Conservation (phyloP, 2,888 invertebrate species). For the Acrobasis consociella region DNA sequence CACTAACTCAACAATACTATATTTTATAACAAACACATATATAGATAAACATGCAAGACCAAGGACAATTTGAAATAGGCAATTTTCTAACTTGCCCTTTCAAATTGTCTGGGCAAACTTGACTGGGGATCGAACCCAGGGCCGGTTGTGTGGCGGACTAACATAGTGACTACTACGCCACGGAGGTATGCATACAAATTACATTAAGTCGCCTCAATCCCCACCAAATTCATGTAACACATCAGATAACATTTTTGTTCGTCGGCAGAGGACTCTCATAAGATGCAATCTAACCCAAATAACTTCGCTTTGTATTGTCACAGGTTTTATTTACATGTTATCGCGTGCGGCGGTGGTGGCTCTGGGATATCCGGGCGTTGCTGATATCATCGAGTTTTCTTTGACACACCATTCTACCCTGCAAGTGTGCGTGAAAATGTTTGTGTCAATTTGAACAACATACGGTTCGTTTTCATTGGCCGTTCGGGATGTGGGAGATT, state of each 20-base stretch:
- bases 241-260: conserved; percentile 29
- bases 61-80: no score
- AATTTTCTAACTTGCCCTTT: no score
- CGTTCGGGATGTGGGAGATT: no score
- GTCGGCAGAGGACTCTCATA: conserved; percentile 16
- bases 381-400: conserved; percentile 6
- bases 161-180: no score
- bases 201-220: background rate
- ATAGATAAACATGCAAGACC: no score
- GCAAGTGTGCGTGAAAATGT: background rate
- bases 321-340: conserved; percentile 32
- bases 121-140: no score
- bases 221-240: conserved; percentile 24
- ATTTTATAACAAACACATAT: no score
- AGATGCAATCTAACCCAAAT: conserved; percentile 32
- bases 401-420: conserved; percentile 7
- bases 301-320: conserved; percentile 30
- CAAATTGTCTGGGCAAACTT: no score
- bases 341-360: conserved; percentile 17
- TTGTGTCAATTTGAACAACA: background rate
- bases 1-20: no score
- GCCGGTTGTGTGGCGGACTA: no score
- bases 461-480: no score
- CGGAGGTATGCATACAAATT: background rate
- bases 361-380: conserved; percentile 17